Base-by-base conservation (phyloP, 1,140 invertebrate species). In the Drosophila athabasca region DNA sequence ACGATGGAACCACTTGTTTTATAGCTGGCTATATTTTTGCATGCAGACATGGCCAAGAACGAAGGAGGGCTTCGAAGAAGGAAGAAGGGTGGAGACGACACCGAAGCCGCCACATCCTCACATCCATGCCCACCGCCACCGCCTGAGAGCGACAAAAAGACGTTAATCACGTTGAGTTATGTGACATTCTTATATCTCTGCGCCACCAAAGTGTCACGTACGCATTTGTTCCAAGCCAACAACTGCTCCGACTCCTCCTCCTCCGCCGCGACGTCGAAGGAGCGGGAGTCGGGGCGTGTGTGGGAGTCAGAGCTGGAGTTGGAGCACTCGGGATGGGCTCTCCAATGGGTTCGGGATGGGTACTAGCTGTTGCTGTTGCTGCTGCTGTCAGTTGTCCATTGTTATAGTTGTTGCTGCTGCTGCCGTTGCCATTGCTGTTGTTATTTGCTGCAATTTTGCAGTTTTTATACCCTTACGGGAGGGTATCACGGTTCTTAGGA, bases 141-240 rank as follows among this genome's bases (percentile, higher is more conserved):
- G 53, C 53, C 26, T 55, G 62, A 76, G 61, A 66, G 75, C 75
- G 69, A 71, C 70, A 88, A 78, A 77, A 87, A 88, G 79, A 87
- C 82, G 82, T 87, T 87, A 87, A 87, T 87, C 83, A 87, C 83
- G 79, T 72, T 87, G 82, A 87, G 82, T 87, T 87, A 87, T 87
- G 82, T 88, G 82, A 87, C 83, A 69, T 76, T 83, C 79, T 79
- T 87, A 87, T 87, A 87, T 87, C 82, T 87, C 83, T 87, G 79
- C 80, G 79, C 83, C 83, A 88, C 83, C 83, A 83, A 85, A 87
- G 83, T 88, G 83, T 87, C 83, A 87, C 83, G 83, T 88, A 83
- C 83, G 83, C 83, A 87, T 87, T 87, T 88, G 83, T 79, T 87
- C 64, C 75, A 69, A 54, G 62, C 75, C 44, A 71, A 87, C 71